Evolutionary conservation across 2,888 invertebrate species (phyloP).

Genomic region (Plagodis dolabraria): DNA sequence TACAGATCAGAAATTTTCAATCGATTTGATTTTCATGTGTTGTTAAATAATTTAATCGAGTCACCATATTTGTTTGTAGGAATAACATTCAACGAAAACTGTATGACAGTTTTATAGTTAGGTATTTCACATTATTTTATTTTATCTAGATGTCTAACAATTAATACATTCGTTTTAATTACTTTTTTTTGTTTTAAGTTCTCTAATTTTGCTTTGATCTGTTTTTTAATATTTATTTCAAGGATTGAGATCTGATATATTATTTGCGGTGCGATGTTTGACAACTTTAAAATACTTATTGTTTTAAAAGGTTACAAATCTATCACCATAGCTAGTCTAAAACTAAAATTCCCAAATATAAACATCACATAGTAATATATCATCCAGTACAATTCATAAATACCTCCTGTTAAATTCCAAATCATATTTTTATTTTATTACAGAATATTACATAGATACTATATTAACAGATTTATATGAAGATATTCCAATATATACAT

Average conservation of each 20-base stretch:
- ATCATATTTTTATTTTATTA: constrained; percentile 71
- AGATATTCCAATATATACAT: constrained; percentile 62
- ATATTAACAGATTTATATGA: constrained; percentile 67
- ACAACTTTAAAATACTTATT: constrained; percentile 35
- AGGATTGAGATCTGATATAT: constrained; percentile 69
- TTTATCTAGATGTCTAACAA: constrained; percentile 77
- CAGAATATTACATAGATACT: constrained; percentile 43
- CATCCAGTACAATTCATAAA: constrained; percentile 70
- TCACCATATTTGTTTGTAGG: constrained; percentile 57
- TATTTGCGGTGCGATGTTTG: constrained; percentile 59
- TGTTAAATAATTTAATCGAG: constrained; percentile 61
- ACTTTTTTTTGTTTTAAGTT: constrained; percentile 67
- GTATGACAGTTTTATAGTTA: constrained; percentile 77
- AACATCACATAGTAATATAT: constrained; percentile 62
- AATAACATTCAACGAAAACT: constrained; percentile 62
- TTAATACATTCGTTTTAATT: constrained; percentile 71
- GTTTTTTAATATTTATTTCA: constrained; percentile 69
- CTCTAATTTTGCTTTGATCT: constrained; percentile 84
- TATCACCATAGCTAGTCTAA: constrained; percentile 28
- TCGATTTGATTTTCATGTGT: constrained; percentile 55
- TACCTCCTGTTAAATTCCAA: constrained; percentile 80
- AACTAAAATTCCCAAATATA: constrained; percentile 33
- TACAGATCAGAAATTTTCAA: constrained; percentile 21
- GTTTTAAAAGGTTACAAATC: constrained; percentile 13
- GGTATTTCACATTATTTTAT: constrained; percentile 73